A percentile compares a stretch with the other conserved stretches of the same genome.
phyloP scores from a whole-genome alignment of 1,140 invertebrate species.

The Forficula auricularia region DNA sequence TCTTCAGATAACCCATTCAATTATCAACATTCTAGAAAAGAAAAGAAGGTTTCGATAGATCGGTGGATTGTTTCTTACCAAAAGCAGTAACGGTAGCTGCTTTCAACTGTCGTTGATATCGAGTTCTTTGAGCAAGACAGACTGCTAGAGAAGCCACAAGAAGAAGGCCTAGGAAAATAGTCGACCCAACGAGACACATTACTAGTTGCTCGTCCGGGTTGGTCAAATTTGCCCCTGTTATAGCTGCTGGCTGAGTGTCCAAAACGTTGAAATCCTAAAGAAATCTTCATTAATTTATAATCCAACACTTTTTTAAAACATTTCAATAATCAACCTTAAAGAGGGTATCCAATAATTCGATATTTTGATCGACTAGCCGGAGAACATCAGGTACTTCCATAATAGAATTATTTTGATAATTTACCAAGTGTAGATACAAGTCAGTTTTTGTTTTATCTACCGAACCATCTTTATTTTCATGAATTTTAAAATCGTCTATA shows the following conservation, averaged over 20 bases:
- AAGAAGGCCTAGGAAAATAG: conserved; percentile 57
- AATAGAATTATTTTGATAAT: conserved; percentile 75
- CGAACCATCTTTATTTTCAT: conserved; percentile 78
- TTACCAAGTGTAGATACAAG: conserved; percentile 81
- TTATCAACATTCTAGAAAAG: too few relatives aligned
- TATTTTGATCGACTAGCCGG: conserved; percentile 75
- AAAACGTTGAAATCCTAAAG: conserved; percentile 65
- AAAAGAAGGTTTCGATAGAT: too few relatives aligned
- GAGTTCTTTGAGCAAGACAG: conserved; percentile 63
- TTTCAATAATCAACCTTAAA: conserved; percentile 50
- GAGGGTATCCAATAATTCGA: conserved; percentile 67
- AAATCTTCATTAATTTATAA: too few relatives aligned
- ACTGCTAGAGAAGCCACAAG: conserved; percentile 58
- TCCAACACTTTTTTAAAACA: not conserved
- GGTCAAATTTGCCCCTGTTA: too few relatives aligned
- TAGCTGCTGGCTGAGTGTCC: conserved; percentile 57
- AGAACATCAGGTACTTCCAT: conserved; percentile 70
- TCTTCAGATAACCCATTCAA: too few relatives aligned
- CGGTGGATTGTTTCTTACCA: conserved; percentile 51
- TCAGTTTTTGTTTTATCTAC: conserved; percentile 89
- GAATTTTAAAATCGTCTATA: conserved; percentile 79
- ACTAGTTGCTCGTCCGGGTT: conserved; percentile 30
- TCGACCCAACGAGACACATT: conserved; percentile 63
- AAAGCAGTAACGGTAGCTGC: conserved; percentile 84
- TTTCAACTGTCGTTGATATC: conserved; percentile 72